Conservation (phyloP, 1,140 invertebrate genomes). For the Drosophila trapezifrons region DNA sequence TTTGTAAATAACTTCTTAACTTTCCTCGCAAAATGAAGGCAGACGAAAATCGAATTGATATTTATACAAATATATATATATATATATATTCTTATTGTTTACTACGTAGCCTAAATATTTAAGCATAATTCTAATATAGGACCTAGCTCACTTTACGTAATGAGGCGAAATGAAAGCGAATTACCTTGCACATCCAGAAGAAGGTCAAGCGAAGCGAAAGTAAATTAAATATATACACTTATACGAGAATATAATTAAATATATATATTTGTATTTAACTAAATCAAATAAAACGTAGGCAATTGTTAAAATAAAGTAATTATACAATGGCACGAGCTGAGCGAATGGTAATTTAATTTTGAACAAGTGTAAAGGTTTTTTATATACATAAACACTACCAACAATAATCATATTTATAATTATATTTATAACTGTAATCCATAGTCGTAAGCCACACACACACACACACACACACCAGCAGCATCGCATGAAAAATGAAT, state of each 20-base stretch:
- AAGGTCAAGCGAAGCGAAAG: constrained; percentile 59
- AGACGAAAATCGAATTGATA: constrained; percentile 46
- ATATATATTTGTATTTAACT: constrained; percentile 54
- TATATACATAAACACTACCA: constrained; percentile 31
- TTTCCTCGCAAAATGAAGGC: constrained; percentile 60
- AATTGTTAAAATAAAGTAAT: constrained; percentile 75
- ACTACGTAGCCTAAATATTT: constrained; percentile 65
- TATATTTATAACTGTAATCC: constrained; percentile 40
- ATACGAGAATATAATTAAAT: constrained; percentile 25
- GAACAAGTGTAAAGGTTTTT: constrained; percentile 44
- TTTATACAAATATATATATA: constrained; percentile 28
- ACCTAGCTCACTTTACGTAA: constrained; percentile 68
- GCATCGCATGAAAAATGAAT: constrained; percentile 18
- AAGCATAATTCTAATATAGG: constrained; percentile 53
- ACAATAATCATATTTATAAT: constrained; percentile 44
- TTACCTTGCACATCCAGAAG: constrained; percentile 61
- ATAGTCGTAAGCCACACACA: constrained; percentile 24
- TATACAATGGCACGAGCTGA: constrained; percentile 61
- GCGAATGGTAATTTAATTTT: constrained; percentile 65
- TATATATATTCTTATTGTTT: constrained; percentile 50
- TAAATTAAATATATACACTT: constrained; percentile 25
- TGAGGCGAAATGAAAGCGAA: constrained; percentile 43
- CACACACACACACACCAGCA: constrained; percentile 8
- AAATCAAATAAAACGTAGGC: constrained; percentile 65
- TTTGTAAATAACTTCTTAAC: constrained; percentile 70